These are phyloP conservation scores for Saxicola maurus DNA, from an alignment of 2,797 vertebrate species.

Conservation along the genomic window DNA sequence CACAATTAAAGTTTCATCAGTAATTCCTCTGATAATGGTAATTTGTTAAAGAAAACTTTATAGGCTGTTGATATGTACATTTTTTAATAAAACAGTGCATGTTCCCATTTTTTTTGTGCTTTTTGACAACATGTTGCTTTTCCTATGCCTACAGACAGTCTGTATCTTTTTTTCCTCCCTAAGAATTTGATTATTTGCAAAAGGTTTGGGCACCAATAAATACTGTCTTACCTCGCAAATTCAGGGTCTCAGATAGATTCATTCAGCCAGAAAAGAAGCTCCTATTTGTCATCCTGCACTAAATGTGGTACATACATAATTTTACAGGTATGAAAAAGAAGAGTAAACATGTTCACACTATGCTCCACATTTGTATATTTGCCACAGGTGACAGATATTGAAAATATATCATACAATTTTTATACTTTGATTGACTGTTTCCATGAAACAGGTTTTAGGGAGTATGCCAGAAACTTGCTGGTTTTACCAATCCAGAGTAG, in stretches of 20 bases:
- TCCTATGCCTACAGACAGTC: neutral
- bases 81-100: neutral
- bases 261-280: neutral
- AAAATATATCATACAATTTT: neutral
- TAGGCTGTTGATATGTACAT: neutral
- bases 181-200: neutral
- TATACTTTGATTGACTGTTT: constrained; percentile 1
- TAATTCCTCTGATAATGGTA: neutral
- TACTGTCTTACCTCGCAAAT: neutral
- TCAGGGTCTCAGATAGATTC: neutral
- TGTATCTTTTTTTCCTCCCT: neutral
- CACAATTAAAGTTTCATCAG: neutral
- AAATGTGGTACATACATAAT: neutral
- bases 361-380: neutral
- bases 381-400: neutral
- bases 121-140: neutral
- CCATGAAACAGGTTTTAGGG: neutral
- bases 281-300: neutral
- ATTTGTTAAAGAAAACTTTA: neutral
- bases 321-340: neutral
- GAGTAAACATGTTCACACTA: neutral
- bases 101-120: neutral
- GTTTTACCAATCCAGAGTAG: neutral
- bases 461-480: neutral
- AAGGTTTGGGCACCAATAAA: neutral